These are phyloP conservation scores for Eledone cirrhosa DNA, from an alignment of 2,888 invertebrate species.

Conservation along the genomic window DNA sequence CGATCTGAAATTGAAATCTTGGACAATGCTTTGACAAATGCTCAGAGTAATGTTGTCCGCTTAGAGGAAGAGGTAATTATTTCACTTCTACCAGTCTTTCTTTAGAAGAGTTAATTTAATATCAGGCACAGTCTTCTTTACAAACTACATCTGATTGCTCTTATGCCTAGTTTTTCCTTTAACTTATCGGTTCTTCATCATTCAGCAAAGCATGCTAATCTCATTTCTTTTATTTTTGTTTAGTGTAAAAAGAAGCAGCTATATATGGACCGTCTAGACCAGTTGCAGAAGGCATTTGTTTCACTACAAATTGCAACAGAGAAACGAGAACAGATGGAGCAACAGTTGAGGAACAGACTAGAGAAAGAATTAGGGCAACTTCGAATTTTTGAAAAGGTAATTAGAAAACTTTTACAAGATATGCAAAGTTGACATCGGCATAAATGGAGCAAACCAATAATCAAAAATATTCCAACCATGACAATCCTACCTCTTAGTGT, in stretches of 20 bases:
- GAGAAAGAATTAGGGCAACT: slow-evolving; percentile 83
- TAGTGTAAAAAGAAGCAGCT: slow-evolving; percentile 52
- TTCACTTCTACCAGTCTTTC: background rate
- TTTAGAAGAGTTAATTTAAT: too few species aligned
- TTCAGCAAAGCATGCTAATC: too few species aligned
- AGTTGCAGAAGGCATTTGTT: slow-evolving; percentile 82
- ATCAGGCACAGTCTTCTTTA: too few species aligned
- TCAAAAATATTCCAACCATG: too few species aligned
- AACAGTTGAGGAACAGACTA: slow-evolving; percentile 83
- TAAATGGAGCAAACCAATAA: too few species aligned
- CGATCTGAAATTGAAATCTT: slow-evolving; percentile 91
- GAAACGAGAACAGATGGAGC: slow-evolving; percentile 84
- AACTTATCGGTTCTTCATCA: too few species aligned
- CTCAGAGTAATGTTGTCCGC: slow-evolving; percentile 86
- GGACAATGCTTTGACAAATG: slow-evolving; percentile 89
- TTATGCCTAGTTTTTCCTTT: too few species aligned
- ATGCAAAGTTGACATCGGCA: too few species aligned
- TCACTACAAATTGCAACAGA: slow-evolving; percentile 86
- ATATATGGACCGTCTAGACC: slow-evolving; percentile 80
- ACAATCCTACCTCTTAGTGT: too few species aligned
- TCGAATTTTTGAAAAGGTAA: slow-evolving; percentile 48
- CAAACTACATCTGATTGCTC: too few species aligned
- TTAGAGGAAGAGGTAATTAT: slow-evolving; percentile 83
- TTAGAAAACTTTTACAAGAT: too few species aligned
- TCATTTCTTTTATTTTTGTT: background rate